Evolutionary conservation across 2,113 vertebrate genomes (phyloP), one percentile per base, ranked within the genome.

Genomic region (Raja brachyura): DNA sequence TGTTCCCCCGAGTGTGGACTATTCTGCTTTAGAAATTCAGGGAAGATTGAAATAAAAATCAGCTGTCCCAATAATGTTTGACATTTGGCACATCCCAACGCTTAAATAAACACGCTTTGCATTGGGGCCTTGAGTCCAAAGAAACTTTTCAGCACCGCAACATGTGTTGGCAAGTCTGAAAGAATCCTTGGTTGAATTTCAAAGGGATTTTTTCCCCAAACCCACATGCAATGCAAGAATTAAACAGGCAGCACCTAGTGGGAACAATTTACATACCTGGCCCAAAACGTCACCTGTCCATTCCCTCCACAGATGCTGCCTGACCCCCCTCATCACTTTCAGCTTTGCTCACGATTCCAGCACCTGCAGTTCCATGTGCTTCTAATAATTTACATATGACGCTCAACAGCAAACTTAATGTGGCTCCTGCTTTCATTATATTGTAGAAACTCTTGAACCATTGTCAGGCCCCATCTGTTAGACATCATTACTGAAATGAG

Each of bases 1-100:
- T 63, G 83, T 31, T 14, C 13, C 31, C 59, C 22, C 59, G 83
- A 14, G n/a, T 16, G 16, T 66, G 14, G 56, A 88, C 63, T 88
- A 88, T 18, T 63, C 83, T 88, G 59, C 59, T 85, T 85, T 63
- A 18, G 59, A 31, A 88, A 16, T 88, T 7, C n/a, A 63, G 59
- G 83, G 39, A 88, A 88, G 59, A 10, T 63, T 88, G 83, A 88
- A 88, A 88, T 88, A 88, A 88, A 88, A 88, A 31, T 88, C 59
- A 63, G 28, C 83, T 88, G 59, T 18, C n/a, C 83, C 14, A 88
- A 88, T 66, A 88, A 88, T 88, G 63, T 63, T 88, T 88, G 83
- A 63, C 16, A 88, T 56, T 61, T 88, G 83, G 83, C 5, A 7
- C n/a, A n/a, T 31, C 28, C 83, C 56, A 61, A 56, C 56, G 61